These are phyloP conservation scores for Diuraphis noxia DNA, from an alignment of 1,140 invertebrate genomes.

Conservation along the genomic window DNA sequence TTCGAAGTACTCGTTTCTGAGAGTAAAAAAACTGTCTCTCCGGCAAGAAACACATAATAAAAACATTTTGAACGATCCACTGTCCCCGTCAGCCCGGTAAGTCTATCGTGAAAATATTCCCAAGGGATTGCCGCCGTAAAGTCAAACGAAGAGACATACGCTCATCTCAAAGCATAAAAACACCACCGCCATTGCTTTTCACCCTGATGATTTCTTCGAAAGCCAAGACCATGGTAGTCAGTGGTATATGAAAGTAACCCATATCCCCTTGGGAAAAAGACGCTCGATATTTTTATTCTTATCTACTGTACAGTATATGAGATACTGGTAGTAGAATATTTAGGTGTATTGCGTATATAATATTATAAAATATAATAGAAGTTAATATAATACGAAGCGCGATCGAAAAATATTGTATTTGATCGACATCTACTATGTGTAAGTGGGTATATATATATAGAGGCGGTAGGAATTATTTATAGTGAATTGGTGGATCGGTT, in stretches of 20 bases:
- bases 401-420: not conserved
- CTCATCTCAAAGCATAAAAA: constrained; percentile 8
- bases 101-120: constrained; percentile 27
- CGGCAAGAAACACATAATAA: constrained; percentile 21
- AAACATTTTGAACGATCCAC: constrained; percentile 17
- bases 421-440: not conserved
- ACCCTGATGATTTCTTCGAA: not conserved
- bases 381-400: not conserved
- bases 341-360: no score
- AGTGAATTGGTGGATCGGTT: not conserved
- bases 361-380: not conserved
- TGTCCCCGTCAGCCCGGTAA: not conserved
- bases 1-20: not conserved
- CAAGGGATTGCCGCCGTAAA: constrained; percentile 12
- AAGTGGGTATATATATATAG: not conserved
- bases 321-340: not conserved
- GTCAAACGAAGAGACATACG: not conserved
- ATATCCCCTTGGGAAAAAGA: not conserved
- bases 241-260: constrained; percentile 4
- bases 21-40: not conserved
- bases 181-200: not conserved
- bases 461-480: not conserved
- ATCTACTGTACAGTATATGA: not conserved
- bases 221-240: not conserved
- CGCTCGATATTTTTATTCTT: not conserved